Base-by-base conservation (phyloP, 23 tunicate species). In the Halocynthia aurantium region DNA sequence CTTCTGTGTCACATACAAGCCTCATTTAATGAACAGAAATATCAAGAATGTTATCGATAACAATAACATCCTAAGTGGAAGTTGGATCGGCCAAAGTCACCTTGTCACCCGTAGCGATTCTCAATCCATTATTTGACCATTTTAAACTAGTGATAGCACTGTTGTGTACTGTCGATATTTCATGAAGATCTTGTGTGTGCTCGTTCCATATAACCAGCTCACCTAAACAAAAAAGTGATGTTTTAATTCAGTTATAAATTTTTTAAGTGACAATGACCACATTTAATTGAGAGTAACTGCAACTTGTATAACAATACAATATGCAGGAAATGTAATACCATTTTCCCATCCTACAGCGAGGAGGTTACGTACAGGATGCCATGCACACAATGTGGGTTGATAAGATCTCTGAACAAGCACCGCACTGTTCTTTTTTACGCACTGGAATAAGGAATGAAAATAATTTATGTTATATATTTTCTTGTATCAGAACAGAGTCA, bases 331-430 rank as follows among this genome's bases (percentile, higher is more conserved):
- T 19, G 17, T 21, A 67, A 1, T 72, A 74, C 92, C 92, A 75
- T 75, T 86, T 55, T 61, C 82, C 98, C 98, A 92, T 15, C 88
- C 92, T 73, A 86, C 80, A n/a, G 92, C 98, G 40, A 92, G 75
- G 9, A 92, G 52, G 4, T 92, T 84, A 20, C 69, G 67, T 10
- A 53, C 74, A 22, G 92, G 88, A 82, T 92, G 98, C 98, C 98
- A 92, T 8, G 76, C 20, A 50, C 80, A 56, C 6, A 57, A 22
- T 6, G 92, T 86, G 19, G 88, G 88, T 20, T 57, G 61, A 10
- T 31, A 74, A 7, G 81, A 15, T 70, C 75, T 82, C 53, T 86
- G 81, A 52, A 82, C 69, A n/a, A 73, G 50, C 8, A 73, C 57
- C n/a, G 61, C 73, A 49, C 50, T 20, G 52, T 69, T 70, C 51